These are phyloP conservation scores for Pocillopora meandrina DNA, from an alignment of 92 coral and sea anemone species.

Conservation along the genomic window DNA sequence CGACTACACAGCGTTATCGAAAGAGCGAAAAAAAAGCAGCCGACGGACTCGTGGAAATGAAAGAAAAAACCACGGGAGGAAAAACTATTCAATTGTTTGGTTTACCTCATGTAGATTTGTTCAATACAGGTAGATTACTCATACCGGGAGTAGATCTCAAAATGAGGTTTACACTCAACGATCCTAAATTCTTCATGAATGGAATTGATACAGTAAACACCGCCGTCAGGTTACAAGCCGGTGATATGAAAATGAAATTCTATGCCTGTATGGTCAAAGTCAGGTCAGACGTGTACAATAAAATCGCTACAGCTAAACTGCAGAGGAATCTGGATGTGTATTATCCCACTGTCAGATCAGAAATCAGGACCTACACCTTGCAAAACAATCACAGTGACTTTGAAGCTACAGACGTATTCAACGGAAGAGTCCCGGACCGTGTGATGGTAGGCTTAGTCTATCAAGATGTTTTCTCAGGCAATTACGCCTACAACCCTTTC, in stretches of 20 bases:
- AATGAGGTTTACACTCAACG: background rate
- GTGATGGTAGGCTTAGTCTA: background rate
- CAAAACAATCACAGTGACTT: too few relatives aligned
- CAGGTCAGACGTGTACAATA: background rate
- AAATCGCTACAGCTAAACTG: too few relatives aligned
- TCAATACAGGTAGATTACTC: background rate
- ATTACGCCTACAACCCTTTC: background rate
- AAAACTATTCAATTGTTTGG: background rate
- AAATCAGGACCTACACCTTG: background rate
- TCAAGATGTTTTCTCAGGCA: background rate
- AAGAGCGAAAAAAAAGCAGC: too few relatives aligned
- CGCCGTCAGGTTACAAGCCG: background rate
- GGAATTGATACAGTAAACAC: background rate
- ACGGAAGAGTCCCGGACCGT: background rate
- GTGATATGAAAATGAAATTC: background rate
- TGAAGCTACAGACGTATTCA: background rate
- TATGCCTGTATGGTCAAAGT: background rate
- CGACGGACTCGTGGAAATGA: too few relatives aligned
- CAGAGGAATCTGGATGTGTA: background rate
- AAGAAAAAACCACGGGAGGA: background rate
- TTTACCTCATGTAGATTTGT: background rate
- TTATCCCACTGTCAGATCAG: background rate
- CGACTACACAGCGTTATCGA: too few relatives aligned
- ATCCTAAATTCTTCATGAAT: background rate
- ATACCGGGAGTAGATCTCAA: background rate